Evolutionary conservation across 2,113 vertebrate species (phyloP).

Genomic region (Glareola pratincola): DNA sequence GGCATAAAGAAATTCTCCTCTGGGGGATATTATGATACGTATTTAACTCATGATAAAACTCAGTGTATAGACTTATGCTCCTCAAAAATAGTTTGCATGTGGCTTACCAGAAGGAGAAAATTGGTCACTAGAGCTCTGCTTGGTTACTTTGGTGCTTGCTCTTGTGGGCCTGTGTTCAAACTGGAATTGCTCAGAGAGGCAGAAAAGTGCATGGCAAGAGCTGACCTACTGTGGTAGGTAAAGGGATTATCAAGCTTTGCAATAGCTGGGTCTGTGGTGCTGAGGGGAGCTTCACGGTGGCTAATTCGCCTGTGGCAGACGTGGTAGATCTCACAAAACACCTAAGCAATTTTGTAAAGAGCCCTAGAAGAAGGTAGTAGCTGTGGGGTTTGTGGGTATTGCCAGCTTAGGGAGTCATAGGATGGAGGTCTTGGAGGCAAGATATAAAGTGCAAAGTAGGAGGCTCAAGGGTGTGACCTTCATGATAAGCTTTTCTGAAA

Average conservation of each 20-base stretch:
- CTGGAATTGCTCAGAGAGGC: neutral
- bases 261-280: fast-evolving
- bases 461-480: neutral
- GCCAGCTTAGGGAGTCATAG: neutral
- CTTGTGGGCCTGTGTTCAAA: neutral
- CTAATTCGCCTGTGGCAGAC: neutral
- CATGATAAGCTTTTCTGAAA: neutral
- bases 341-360: neutral
- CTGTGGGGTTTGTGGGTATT: neutral
- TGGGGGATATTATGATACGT: neutral
- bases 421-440: neutral
- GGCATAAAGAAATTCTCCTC: neutral
- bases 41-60: neutral
- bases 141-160: neutral
- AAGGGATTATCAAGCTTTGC: neutral
- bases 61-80: neutral
- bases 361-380: neutral
- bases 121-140: neutral
- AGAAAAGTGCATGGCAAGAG: neutral
- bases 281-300: neutral
- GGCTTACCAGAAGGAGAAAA: neutral
- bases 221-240: neutral
- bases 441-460: neutral
- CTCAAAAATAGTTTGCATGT: neutral
- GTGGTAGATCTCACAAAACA: neutral